Evolutionary conservation across 2,797 vertebrate species (phyloP), one percentile per base, ranked within the genome.

Genomic region (Diceros bicornis): DNA sequence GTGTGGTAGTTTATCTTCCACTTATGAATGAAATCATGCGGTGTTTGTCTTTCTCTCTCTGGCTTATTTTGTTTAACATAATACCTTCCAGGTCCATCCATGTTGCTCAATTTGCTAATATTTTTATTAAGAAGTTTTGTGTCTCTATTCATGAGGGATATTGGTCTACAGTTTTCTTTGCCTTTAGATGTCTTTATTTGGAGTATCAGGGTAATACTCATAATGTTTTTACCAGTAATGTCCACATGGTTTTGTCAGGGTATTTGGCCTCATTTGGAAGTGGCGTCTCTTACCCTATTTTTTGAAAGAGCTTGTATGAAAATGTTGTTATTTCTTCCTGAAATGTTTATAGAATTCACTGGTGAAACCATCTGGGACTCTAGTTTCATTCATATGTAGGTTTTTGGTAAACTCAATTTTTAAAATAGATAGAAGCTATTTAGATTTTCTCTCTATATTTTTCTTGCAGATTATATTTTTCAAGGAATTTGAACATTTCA

Each of bases 111-210:
- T 57, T 69, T 68, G 14, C 18, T 52, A 71, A 18, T 41, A 95
- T 66, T 93, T 92, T 89, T 77, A 92, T 41, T 82, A 85, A 85
- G 64, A 14, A 50, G 90, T 72, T 84, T 89, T 72, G 21, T 85
- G 7, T 93, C 64, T 69, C 11, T 83, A 55, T 89, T 89, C 23
- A 83, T 61, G 11, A 86, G 41, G n/a, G 55, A 44, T 52, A 25
- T 61, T 93, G n/a, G 66, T 47, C 8, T 34, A 34, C n/a, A 41
- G 64, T 71, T 72, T 93, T 62, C 34, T 88, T 92, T 82, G 32
- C 68, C 37, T 68, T 52, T 47, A 68, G 23, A 47, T 68, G 32
- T 83, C 32, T 82, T 83, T 89, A 25, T 61, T 23, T 71, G 55
- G 14, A 25, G 29, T 68, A 44, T 86, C 50, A 86, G 64, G 20